phyloP scores from a whole-genome alignment of 1,140 invertebrate species.

The Ostrea denselamellosa region DNA sequence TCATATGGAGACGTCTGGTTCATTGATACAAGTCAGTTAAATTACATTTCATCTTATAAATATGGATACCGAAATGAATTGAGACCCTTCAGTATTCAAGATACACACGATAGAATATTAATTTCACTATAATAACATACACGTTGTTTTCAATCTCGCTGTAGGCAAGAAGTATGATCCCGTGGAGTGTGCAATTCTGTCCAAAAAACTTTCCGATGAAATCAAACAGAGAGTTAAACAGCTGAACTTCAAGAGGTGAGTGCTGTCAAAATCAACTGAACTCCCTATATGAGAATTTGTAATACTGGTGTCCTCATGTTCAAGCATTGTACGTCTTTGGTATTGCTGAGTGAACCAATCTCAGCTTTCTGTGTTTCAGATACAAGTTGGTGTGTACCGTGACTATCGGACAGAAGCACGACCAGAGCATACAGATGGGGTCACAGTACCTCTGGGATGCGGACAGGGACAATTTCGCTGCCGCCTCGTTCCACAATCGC shows the following conservation, averaged over 20 bases:
- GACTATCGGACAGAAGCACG: conserved; percentile 69
- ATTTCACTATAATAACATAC: background rate
- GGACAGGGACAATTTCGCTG: conserved; percentile 69
- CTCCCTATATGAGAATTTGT: background rate
- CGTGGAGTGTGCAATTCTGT: conserved; percentile 62
- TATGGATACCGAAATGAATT: no score
- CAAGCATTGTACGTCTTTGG: background rate
- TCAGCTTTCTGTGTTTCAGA: conserved; percentile 54
- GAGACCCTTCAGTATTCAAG: no score
- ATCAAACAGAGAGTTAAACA: conserved; percentile 66
- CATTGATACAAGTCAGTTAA: no score
- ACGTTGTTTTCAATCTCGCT: conserved; percentile 13
- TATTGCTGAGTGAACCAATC: background rate
- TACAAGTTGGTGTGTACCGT: conserved; percentile 70
- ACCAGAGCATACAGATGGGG: conserved; percentile 66
- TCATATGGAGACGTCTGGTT: no score
- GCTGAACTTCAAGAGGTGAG: conserved; percentile 67
- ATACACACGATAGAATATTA: background rate
- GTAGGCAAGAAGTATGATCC: conserved; percentile 67
- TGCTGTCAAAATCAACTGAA: background rate
- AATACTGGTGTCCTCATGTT: background rate
- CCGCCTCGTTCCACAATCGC: conserved; percentile 64
- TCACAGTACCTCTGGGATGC: conserved; percentile 71
- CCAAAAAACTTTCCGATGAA: conserved; percentile 66
- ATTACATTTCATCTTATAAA: no score